Base-by-base conservation (phyloP, 2,888 invertebrate species). In the Drosophila rellima region DNA sequence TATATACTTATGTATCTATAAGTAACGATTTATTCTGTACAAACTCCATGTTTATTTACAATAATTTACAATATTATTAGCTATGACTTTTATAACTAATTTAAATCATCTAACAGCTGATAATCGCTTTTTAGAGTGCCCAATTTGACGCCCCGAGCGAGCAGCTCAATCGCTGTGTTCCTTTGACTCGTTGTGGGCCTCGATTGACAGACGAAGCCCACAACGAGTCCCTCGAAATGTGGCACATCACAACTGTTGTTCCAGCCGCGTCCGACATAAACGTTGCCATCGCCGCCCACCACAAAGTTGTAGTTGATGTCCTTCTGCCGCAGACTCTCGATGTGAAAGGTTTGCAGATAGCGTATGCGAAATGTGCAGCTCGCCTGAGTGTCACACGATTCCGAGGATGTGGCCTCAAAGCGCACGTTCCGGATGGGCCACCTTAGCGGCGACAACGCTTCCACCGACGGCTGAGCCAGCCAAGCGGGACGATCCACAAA, bases 291-390 rank as follows among this genome's bases (percentile, higher is more conserved):
- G 4, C 96, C 96, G 0, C 96, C 96, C 3, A 97, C 94, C 8
- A 97, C 90, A 83, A 96, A 97, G 90, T 96, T 97, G 91, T 96
- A 96, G 0, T 93, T 95, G 44, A 96, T 96, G 87, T 96, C 96
- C 62, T 91, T 93, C 94, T 95, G 95, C 0, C 92, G 78, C 10
- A 88, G 90, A 40, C 92, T 92, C 68, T 95, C 95, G 48, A 96
- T 94, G 91, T 96, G 96, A 78, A 93, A 94, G 29, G 92, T 93
- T 90, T 96, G 96, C 51, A 96, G 94, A 10, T 92, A 88, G 11
- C 95, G 93, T 2, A 95, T 94, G 2, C 93, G 93, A 13, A 93
- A 92, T 6, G 94, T 93, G 72, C 95, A 95, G 69, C 93, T 91
- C 1, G 86, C 86, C 29, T 86, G 84, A 0, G 82, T 76, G 1